A percentile compares a stretch with the other conserved stretches of the same genome.
Evolutionary conservation across 2,888 invertebrate species (phyloP).

Genomic region (Iselma pallidipennis): DNA sequence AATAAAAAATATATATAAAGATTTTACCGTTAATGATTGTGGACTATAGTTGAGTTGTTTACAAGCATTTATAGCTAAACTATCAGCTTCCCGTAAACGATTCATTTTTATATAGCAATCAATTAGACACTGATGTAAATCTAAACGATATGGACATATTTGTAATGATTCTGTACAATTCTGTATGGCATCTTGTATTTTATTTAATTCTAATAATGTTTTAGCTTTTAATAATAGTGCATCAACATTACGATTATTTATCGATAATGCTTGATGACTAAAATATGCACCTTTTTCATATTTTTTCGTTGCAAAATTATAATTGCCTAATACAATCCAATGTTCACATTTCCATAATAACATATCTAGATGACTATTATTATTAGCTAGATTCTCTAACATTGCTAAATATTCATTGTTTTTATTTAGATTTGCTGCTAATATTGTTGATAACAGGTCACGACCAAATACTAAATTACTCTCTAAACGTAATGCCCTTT

Average conservation of each 20-base stretch:
- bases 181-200: conserved; percentile 66
- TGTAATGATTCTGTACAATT: conserved; percentile 71
- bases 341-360: conserved; percentile 61
- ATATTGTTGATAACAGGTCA: conserved; percentile 45
- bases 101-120: conserved; percentile 72
- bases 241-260: conserved; percentile 66
- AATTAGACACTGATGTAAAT: conserved; percentile 77
- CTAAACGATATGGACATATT: conserved; percentile 64
- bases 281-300: conserved; percentile 72
- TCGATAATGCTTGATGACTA: conserved; percentile 71
- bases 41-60: conserved; percentile 74
- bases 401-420: conserved; percentile 41
- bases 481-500: conserved; percentile 52
- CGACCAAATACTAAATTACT: conserved; percentile 43
- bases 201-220: conserved; percentile 67
- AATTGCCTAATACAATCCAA: conserved; percentile 78
- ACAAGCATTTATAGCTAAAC: conserved; percentile 71
- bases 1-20: conserved; percentile 2
- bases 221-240: conserved; percentile 75
- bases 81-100: conserved; percentile 72
- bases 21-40: conserved; percentile 69
- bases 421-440: conserved; percentile 46
- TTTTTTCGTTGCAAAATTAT: conserved; percentile 66
- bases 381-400: conserved; percentile 40
- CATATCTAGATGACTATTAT: conserved; percentile 40